These are phyloP conservation scores for Sternarchorhynchus goeldii DNA, from an alignment of 2,797 vertebrate species.

Conservation along the genomic window DNA sequence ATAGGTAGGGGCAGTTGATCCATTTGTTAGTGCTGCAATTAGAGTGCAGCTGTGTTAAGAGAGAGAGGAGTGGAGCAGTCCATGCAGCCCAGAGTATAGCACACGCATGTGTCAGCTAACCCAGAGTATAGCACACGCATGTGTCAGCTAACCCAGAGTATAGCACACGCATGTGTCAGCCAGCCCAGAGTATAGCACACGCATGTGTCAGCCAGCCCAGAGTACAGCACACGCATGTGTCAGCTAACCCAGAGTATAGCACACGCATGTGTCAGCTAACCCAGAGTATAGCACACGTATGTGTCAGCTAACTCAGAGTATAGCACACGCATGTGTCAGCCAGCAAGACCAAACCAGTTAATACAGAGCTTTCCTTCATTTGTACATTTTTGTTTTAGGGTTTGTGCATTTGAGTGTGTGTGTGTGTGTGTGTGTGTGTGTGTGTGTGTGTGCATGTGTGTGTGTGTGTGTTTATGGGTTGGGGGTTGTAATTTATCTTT, in stretches of 20 bases:
- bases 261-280: neutral
- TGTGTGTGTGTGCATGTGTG: conserved; percentile 13
- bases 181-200: too few species aligned
- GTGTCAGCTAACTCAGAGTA: too few species aligned
- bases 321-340: conserved; percentile 28
- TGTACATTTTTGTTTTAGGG: neutral
- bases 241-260: neutral
- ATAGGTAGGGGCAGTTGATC: neutral
- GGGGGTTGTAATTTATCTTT: conserved; percentile 73
- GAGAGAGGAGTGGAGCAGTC: conserved; percentile 14
- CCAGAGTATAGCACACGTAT: neutral
- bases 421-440: conserved; percentile 48
- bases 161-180: too few species aligned
- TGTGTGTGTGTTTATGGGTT: conserved; percentile 60
- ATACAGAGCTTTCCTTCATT: neutral
- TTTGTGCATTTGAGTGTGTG: conserved; percentile 21
- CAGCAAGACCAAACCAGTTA: conserved; percentile 1
- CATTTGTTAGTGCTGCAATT: conserved; percentile 31
- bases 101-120: neutral
- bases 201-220: too few species aligned
- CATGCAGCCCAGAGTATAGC: neutral
- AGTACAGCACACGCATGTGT: too few species aligned
- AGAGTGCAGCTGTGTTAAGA: conserved; percentile 29
- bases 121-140: conserved; percentile 20
- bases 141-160: too few species aligned